Evolutionary conservation across 2,797 vertebrate species (phyloP), one percentile per base, ranked within the genome.

Genomic region (Bradypodion ventrale): DNA sequence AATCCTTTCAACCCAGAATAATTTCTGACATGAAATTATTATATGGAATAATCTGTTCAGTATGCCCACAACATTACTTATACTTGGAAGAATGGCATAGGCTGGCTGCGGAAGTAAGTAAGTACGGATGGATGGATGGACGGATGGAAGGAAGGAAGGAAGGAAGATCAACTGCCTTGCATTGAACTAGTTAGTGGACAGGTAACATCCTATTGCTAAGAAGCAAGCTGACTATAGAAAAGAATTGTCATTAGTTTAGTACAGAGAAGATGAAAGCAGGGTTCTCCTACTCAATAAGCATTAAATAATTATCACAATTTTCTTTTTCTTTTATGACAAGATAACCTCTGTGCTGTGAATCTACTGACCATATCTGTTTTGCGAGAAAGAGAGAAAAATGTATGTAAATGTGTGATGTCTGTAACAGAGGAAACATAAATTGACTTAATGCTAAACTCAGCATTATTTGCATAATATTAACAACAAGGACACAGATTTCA

Each of bases 381-480:
- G 3, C 46, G 27, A 44, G 69, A 72, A 44, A 40, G 25, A 7
- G 25, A 25, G n/a, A 75, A n/a, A n/a, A n/a, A 73, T 42, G 19
- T 29, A 52, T 44, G 37, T n/a, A 27, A n/a, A 65, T 60, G 42
- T 44, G n/a, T n/a, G n/a, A 25, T 63, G 49, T 27, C 7, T n/a
- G 40, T 12, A 49, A 49, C 46, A 49, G 46, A 49, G 46, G 46
- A 49, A 49, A 49, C 7, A 49, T 49, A 49, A 49, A 49, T 8
- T 49, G 44, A 46, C 44, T 49, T 7, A 49, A 49, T 49, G 46
- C 4, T 49, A 49, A 49, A 49, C n/a, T n/a, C n/a, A n/a, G n/a
- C n/a, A n/a, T 49, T 35, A 89, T 89, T 88, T 92, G 86, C 85
- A 89, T 77, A 91, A 84, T 60, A 83, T 82, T 83, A 91, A 90